phyloP scores from a whole-genome alignment of 2,888 invertebrate species.

The Coelopa pilipes region DNA sequence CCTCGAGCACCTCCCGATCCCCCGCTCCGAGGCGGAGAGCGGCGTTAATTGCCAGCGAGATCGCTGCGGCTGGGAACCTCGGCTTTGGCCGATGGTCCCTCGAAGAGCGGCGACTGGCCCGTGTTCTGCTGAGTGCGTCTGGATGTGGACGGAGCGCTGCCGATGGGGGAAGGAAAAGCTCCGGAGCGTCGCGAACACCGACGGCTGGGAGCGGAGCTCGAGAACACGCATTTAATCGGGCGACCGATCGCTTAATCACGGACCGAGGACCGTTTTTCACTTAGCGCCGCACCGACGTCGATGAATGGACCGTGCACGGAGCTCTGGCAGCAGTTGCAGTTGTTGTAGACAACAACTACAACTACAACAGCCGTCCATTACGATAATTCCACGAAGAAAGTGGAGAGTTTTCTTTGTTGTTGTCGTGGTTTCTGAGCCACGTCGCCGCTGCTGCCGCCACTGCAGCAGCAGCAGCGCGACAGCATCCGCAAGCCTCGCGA shows the following conservation, averaged over 20 bases:
- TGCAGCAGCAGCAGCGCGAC: not conserved
- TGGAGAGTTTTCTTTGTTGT: constrained; percentile 11
- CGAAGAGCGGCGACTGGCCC: too few relatives aligned
- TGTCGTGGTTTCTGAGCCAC: not conserved
- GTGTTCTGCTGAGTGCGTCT: too few relatives aligned
- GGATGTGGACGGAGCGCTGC: too few relatives aligned
- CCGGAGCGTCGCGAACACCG: too few relatives aligned
- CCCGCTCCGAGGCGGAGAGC: too few relatives aligned
- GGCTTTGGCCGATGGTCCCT: too few relatives aligned
- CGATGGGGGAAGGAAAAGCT: constrained; percentile 4
- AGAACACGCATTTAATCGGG: constrained; percentile 23
- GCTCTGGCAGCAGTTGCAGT: too few relatives aligned
- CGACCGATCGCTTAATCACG: constrained; percentile 19
- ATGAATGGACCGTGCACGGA: not conserved
- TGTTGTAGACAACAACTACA: constrained; percentile 1
- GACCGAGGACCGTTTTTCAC: constrained; percentile 8
- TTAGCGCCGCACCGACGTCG: constrained; percentile 5
- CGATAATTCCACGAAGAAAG: constrained; percentile 27
- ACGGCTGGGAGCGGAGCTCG: not conserved
- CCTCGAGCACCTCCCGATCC: not conserved
- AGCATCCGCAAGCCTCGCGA: not conserved
- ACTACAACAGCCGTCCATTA: not conserved
- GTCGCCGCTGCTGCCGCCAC: not conserved
- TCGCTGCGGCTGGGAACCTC: too few relatives aligned
- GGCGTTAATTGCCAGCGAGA: too few relatives aligned